Evolutionary conservation across 1,140 invertebrate genomes (phyloP), one percentile per base, ranked within the genome.

Genomic region (Drosophila kurseongensis): DNA sequence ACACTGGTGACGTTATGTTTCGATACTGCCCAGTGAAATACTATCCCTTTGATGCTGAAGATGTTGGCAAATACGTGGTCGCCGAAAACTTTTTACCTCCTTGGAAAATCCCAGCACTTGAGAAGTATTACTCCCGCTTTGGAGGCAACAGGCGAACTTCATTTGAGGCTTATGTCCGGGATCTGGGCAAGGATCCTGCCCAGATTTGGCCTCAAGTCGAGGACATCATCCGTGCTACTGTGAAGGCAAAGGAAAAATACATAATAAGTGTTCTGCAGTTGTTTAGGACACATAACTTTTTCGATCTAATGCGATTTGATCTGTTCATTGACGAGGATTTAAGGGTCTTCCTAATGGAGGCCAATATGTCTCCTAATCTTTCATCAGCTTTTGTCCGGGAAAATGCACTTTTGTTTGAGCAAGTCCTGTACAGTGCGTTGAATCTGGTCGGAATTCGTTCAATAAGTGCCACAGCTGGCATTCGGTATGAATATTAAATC

Each of bases 21-120:
- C 95, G 96, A 73, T 99, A 98, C 93, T 99, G 98, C 91, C 95
- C 97, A 1, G 93, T 95, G n/a, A 95, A 97, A 76, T 99, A 99
- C 92, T 95, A 98, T 92, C 98, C 98, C 2, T 99, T 99, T 91
- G 96, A 99, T 93, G 92, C 95, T 0, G 92, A 94, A 5, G 94
- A 96, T 84, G 65, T 18, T 18, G 18, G 18, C 18, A 18, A 18
- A 18, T 18, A 18, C 18, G 18, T 96, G 4, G 96, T 97, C 97
- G 0, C 93, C 94, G 95, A 23, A 23, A 23, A 23, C 23, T 23
- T 23, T 23, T 23, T 23, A 23, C 23, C 23, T 23, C 23, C 23
- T 23, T 23, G 23, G 23, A 23, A 23, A 23, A 23, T 23, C 23
- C 23, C 23, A 23, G 23, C 23, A 23, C 23, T 23, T 23, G 23